Evolutionary conservation across 1,140 invertebrate genomes (phyloP), one percentile per base, ranked within the genome.

Genomic region (Sesamia nonagrioides): DNA sequence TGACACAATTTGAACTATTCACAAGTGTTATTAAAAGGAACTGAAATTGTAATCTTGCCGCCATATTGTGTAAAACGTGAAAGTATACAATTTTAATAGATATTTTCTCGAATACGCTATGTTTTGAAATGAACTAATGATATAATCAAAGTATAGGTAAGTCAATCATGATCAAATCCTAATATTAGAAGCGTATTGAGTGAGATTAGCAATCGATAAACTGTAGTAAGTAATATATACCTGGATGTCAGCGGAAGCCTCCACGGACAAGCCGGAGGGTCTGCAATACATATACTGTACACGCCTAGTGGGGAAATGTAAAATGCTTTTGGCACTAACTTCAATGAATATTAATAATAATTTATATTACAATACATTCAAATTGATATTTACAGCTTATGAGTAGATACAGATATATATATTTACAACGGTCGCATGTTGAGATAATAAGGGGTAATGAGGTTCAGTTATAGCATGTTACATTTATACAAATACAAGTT

Each of bases 311-410:
- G 82, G 85, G 81, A 77, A 86, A 86, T 88, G 88, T 86, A 84
- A 86, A 91, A 92, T 87, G 90, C 91, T 94, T 92, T 94, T 94
- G 93, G 93, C 93, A 94, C 93, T 93, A 94, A 92, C 88, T 89
- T 91, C 81, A 88, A 91, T 91, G 89, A 89, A 91, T 92, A 89
- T 87, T 87, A 86, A 81, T 86, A 88, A 85, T 79, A 82, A 85
- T 87, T 72, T 84, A 89, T 92, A 87, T 90, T 92, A 93, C 87
- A 92, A 85, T 88, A 91, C 88, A 89, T 89, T 91, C 85, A 91
- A 85, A 84, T 82, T 79, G 84, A 77, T 94, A 94, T 94, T 94
- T 94, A 94, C 93, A 94, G 86, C 88, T 91, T 93, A 91, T 66
- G 69, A 80, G 72, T 86, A 88, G 52, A 86, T 79, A 86, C 81